Evolutionary conservation across 2,797 vertebrate genomes (phyloP).

Genomic region (Loriculus beryllinus): DNA sequence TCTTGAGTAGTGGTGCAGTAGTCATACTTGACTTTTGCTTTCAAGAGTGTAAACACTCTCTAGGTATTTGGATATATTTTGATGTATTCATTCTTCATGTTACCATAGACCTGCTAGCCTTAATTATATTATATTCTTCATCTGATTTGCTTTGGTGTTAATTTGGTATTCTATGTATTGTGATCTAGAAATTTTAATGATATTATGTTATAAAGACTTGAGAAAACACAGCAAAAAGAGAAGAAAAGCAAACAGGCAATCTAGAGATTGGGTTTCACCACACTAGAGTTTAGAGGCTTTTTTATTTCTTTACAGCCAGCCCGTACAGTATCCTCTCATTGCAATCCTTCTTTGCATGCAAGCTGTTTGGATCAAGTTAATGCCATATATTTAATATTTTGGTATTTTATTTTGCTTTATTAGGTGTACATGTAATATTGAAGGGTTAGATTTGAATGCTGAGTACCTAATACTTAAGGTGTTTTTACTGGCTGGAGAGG

Average conservation of each 20-base stretch:
- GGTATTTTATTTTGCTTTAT: neutral
- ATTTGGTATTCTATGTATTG: neutral
- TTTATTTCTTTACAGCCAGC: neutral
- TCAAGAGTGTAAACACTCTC: neutral
- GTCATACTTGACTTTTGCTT: neutral
- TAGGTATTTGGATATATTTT: neutral
- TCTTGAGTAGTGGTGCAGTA: neutral
- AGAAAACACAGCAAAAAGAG: neutral
- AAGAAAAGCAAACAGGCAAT: neutral
- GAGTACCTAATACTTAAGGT: neutral
- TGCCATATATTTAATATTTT: neutral
- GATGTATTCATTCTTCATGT: neutral
- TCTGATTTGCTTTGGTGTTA: neutral
- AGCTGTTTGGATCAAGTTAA: neutral
- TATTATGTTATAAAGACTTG: neutral
- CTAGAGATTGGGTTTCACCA: neutral
- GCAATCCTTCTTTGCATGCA: neutral
- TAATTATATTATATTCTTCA: neutral
- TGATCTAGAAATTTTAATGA: accelerated
- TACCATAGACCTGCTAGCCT: neutral
- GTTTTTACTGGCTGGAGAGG: neutral
- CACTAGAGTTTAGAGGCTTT: neutral
- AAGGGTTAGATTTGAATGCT: neutral
- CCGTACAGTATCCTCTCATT: neutral
- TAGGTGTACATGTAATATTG: neutral